Conservation (phyloP, 2,888 invertebrate species). For the Drosophila diplacantha region DNA sequence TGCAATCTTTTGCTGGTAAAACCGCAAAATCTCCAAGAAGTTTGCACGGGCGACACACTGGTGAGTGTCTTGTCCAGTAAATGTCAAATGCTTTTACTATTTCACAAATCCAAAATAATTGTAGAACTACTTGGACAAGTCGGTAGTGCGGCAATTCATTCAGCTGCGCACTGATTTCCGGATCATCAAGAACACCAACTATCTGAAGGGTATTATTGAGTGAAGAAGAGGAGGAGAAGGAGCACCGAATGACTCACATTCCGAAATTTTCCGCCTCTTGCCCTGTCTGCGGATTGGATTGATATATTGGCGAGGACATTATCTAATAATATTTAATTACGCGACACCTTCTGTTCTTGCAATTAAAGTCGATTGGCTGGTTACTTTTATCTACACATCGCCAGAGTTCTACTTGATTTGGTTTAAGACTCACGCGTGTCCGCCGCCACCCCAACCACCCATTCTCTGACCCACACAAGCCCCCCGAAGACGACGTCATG, state of each 20-base stretch:
- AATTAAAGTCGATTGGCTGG: constrained; percentile 56
- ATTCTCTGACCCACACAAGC: constrained; percentile 13
- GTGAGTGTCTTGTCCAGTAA: constrained; percentile 80
- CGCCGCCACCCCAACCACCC: constrained; percentile 14
- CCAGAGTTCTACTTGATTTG: constrained; percentile 15
- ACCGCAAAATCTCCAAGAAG: constrained; percentile 96
- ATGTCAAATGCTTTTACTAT: not conserved
- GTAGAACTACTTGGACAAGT: constrained; percentile 90
- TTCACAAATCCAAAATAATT: constrained; percentile 60
- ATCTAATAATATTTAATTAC: constrained; percentile 45
- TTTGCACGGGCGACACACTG: constrained; percentile 95
- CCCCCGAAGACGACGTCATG: constrained; percentile 21
- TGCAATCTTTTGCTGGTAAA: constrained; percentile 96
- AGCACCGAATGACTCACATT: constrained; percentile 55
- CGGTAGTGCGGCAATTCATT: constrained; percentile 93
- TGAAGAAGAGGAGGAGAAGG: constrained; percentile 56
- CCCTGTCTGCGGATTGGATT: constrained; percentile 35
- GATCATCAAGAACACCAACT: constrained; percentile 85
- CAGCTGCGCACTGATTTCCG: constrained; percentile 96
- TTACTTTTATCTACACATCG: constrained; percentile 39
- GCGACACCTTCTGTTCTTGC: constrained; percentile 45
- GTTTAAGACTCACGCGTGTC: constrained; percentile 12
- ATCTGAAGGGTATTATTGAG: constrained; percentile 80
- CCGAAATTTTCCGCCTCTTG: constrained; percentile 42
- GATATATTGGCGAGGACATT: constrained; percentile 39